These are phyloP conservation scores for Sycophaga agraensis DNA, from an alignment of 1,140 invertebrate species.

Conservation along the genomic window DNA sequence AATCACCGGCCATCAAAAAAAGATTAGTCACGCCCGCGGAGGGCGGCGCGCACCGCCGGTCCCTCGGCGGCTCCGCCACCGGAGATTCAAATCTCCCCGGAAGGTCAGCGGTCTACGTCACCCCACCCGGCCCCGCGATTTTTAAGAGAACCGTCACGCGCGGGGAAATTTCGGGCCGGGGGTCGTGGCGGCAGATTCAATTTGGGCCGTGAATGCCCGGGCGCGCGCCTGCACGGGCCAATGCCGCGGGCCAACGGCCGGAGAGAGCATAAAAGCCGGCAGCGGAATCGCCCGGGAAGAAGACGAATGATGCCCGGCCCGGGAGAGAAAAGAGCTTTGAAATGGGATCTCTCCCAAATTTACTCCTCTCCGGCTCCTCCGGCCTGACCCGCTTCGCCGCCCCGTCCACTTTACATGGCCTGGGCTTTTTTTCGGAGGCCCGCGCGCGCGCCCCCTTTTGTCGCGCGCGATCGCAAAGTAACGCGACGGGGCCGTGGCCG, in stretches of 20 bases:
- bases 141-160: not conserved
- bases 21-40: constrained; percentile 1
- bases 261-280: constrained; percentile 13
- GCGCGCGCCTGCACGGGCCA: too few species aligned
- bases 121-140: not conserved
- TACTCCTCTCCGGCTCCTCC: constrained; percentile 20
- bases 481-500: too few species aligned
- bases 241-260: not conserved
- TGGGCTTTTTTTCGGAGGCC: too few species aligned
- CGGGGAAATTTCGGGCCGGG: not conserved
- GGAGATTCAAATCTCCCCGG: not conserved
- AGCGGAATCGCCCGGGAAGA: constrained; percentile 9
- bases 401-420: constrained; percentile 5
- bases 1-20: constrained; percentile 10
- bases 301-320: constrained; percentile 18
- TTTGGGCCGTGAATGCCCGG: constrained; percentile 9
- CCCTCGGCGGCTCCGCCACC: too few species aligned
- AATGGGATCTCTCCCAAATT: constrained; percentile 27
- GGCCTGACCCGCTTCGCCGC: not conserved
- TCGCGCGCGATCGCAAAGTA: too few species aligned
- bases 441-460: too few species aligned
- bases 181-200: constrained; percentile 2
- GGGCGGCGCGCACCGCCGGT: too few species aligned
- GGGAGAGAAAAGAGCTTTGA: not conserved
- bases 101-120: constrained; percentile 4